Evolutionary conservation across 2,113 vertebrate genomes (phyloP), one percentile per base, ranked within the genome.

Genomic region (Ia io): DNA sequence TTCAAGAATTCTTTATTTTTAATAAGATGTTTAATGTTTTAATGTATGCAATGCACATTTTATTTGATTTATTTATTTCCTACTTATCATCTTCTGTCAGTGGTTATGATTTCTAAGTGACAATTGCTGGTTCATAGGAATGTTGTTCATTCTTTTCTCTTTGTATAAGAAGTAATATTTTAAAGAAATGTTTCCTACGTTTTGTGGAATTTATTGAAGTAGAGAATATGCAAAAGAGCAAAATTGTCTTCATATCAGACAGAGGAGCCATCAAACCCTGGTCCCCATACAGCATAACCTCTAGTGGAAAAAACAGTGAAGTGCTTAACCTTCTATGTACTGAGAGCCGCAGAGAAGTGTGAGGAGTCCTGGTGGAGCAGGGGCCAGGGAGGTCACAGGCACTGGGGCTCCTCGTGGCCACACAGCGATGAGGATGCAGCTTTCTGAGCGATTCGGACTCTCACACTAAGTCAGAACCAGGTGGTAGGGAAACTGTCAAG

Each of bases 301-400:
- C n/a, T 14, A 35, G 10, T 37, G 16, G 25, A 28, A 30, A 6
- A 78, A 63, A 85, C 13, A 13, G 35, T 30, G 22, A 37, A 37
- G 37, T 4, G 37, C 37, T 37, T 4, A 42, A 37, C 1, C 47
- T 7, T 14, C 44, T 23, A 1, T 13, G 17, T 16, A 5, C 11
- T 14, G 59, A 59, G 35, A 88, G 18, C 6, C 14, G 8, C 8
- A 13, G 16, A 32, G 23, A 25, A 56, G 23, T 22, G 12, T 2
- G 7, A 35, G 23, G 5, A 49, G 17, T 30, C 65, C 47, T 20
- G 11, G 28, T 18, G 23, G 4, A 2, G 2, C 44, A 76, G 6
- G 59, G 1, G 11, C 10, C 17, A 47, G 1, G 7, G 0, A 6
- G 12, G 42, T 51, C 4, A 9, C 6, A 9, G 18, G 2, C 8